Base-by-base conservation (phyloP, 2,113 vertebrate genomes). In the Meleagris gallopavo region DNA sequence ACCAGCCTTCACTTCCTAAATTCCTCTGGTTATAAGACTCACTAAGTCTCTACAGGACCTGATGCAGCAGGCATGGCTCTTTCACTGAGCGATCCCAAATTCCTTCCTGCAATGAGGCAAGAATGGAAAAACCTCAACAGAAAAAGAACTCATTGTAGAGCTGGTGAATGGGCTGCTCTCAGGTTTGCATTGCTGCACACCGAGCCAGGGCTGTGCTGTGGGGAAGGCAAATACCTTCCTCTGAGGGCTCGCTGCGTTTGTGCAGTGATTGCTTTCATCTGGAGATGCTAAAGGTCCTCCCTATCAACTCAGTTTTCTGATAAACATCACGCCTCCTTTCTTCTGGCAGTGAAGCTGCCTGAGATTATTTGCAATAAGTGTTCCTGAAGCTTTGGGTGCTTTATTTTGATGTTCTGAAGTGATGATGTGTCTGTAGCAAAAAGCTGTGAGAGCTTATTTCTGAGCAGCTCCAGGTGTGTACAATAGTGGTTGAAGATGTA, bases 341-440 rank as follows among this genome's bases (percentile, higher is more conserved):
- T 88, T 55, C 86, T 95, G 70, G 71, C 91, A 60, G 67, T 29
- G 60, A 36, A 62, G 43, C 34, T 77, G 45, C 61, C 43, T 73
- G 75, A 83, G 55, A 83, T 92, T 95, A 91, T 93, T 94, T 88
- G 84, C 89, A 92, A 40, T 64, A 88, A 85, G 61, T 52, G 45
- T 54, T 93, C 55, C 76, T 46, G 41, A 85, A 89, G 67, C 65
- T 93, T 55, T 89, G 75, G 36, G 46, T 87, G 67, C 43, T 91
- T 73, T 80, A 38, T 83, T 91, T 82, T 62, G 55, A 11, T 6
- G 15, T 74, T 74, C 72, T 83, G 41, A 94, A 83, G 81, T 52
- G 82, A 77, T 43, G 38, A 60, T 54, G 55, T 83, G 43, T 89
- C 75, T 91, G 72, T 6, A 81, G 82, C 25, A 74, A 78, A 88